A percentile compares a stretch with the other conserved stretches of the same genome.
phyloP scores from a whole-genome alignment of 2,888 invertebrate genomes.

The Harpalus rufipes region DNA sequence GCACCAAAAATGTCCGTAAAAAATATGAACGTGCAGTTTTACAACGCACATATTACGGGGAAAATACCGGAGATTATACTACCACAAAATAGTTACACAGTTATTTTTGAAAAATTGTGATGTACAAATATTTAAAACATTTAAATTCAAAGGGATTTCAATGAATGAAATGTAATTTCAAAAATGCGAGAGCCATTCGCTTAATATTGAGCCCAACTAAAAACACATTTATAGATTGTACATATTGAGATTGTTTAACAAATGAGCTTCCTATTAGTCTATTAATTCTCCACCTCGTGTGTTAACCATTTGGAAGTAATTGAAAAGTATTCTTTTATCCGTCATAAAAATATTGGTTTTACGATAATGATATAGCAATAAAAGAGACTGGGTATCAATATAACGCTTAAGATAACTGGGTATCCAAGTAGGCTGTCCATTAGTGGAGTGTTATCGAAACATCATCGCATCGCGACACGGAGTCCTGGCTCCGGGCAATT shows the following conservation, averaged over 20 bases:
- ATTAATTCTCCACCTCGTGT: not conserved
- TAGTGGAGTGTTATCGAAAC: slow-evolving; percentile 36
- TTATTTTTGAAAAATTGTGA: not conserved
- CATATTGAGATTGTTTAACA: too few species aligned
- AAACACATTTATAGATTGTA: too few species aligned
- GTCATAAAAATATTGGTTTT: not conserved
- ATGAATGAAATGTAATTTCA: too few species aligned
- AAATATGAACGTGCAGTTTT: not conserved
- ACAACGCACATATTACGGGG: not conserved
- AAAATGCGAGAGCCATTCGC: too few species aligned
- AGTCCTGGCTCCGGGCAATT: not conserved
- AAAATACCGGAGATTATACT: not conserved
- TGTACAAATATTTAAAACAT: not conserved
- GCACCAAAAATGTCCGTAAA: not conserved
- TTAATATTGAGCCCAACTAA: too few species aligned
- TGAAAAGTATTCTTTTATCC: not conserved
- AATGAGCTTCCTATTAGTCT: too few species aligned
- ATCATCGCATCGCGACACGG: slow-evolving; percentile 35
- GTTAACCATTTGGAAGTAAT: not conserved
- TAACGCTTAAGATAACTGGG: slow-evolving; percentile 4
- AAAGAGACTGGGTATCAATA: not conserved
- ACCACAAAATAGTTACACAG: not conserved
- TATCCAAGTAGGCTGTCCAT: slow-evolving; percentile 21
- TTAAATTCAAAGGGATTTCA: too few species aligned
- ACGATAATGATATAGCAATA: not conserved